Percentiles rank a stretch among this genome's conserved stretches.
phyloP scores from a whole-genome alignment of 1,140 invertebrate species.

The Diprion similis region DNA sequence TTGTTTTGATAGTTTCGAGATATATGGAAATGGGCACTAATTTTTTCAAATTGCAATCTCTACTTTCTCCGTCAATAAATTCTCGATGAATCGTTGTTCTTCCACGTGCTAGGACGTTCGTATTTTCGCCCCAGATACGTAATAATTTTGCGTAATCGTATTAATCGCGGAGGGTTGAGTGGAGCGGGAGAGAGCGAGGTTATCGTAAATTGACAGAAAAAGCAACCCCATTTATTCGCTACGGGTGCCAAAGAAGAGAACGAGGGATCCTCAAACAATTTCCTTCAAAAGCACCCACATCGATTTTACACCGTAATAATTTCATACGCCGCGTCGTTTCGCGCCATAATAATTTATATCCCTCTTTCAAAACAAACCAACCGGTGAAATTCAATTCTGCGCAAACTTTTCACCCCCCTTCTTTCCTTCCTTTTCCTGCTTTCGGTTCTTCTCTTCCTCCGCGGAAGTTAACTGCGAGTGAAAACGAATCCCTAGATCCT shows the following conservation, averaged over 20 bases:
- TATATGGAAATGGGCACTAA: no score
- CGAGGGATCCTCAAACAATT: not conserved
- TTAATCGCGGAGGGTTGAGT: not conserved
- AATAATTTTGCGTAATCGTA: no score
- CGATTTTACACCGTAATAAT: constrained; percentile 5
- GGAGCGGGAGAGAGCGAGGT: not conserved
- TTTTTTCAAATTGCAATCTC: no score
- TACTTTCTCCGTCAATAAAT: no score
- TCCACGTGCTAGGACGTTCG: no score
- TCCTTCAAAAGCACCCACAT: not conserved
- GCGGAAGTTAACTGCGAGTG: not conserved
- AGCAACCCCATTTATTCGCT: not conserved
- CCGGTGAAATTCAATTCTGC: not conserved
- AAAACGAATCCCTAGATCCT: no score
- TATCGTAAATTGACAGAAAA: not conserved
- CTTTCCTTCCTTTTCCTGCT: not conserved
- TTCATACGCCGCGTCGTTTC: not conserved
- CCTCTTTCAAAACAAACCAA: constrained; percentile 3
- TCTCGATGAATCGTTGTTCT: no score
- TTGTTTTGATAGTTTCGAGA: no score
- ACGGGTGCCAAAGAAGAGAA: not conserved
- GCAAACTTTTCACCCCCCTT: not conserved
- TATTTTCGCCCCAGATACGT: no score
- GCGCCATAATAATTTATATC: not conserved
- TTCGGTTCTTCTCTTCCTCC: not conserved